Evolutionary conservation across 2,113 vertebrate species (phyloP).

Genomic region (Arenaria interpres): DNA sequence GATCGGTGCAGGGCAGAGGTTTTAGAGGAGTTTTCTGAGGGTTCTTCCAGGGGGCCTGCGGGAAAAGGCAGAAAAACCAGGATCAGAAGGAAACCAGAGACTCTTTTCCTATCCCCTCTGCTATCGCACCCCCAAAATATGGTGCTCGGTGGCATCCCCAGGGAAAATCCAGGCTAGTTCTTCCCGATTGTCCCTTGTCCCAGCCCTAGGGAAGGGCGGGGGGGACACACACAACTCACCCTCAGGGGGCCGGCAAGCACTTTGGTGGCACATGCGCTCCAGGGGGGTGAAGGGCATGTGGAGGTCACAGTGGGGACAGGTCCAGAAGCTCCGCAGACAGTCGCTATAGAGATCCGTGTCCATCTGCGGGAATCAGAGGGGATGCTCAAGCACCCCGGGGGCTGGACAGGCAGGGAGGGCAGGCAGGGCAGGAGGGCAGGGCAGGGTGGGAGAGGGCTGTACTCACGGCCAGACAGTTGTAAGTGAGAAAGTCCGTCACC

Average conservation of each 20-base stretch:
- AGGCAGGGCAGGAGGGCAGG: too few relatives aligned
- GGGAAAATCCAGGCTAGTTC: background rate
- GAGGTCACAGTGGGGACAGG: conserved; percentile 85
- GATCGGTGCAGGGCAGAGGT: conserved; percentile 69
- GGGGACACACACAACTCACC: background rate
- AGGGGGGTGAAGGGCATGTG: conserved; percentile 88
- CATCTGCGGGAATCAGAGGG: conserved; percentile 44
- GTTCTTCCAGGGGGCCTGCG: conserved; percentile 11
- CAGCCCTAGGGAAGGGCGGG: too few relatives aligned
- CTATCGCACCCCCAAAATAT: rapidly evolving
- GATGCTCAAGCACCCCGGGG: background rate
- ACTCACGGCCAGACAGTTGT: conserved; percentile 90
- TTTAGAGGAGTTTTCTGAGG: background rate
- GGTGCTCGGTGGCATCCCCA: background rate
- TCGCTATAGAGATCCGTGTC: conserved; percentile 87
- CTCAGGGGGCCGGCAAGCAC: conserved; percentile 64
- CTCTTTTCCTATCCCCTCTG: too few relatives aligned
- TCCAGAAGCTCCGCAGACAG: conserved; percentile 92
- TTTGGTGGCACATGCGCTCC: conserved; percentile 87
- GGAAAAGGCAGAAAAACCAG: background rate
- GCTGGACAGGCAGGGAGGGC: too few relatives aligned
- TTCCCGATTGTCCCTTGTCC: rapidly evolving
- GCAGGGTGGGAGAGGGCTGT: rapidly evolving
- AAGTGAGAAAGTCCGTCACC: conserved; percentile 85
- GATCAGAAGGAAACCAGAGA: background rate